Base-by-base conservation (phyloP, 2,113 vertebrate species). In the Dascyllus trimaculatus region DNA sequence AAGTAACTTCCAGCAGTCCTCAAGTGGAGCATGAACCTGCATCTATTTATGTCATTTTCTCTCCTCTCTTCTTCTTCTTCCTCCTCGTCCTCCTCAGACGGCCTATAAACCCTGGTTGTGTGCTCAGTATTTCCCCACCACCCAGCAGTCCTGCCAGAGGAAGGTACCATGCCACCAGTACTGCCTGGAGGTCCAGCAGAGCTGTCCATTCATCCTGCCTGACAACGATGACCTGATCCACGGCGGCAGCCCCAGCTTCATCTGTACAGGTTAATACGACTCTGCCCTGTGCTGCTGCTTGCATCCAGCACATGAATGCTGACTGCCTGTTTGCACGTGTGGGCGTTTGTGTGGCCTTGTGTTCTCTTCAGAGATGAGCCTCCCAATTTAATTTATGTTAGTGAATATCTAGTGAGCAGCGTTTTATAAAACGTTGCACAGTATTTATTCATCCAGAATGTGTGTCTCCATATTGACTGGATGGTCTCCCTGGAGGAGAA, bases 61-160 rank as follows among this genome's bases (percentile, higher is more conserved):
- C 48, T 48, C 51, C 21, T 60, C n/a, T 61, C 2, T 7, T 51
- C 17, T 19, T 76, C 66, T 71, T 71, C 70, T 56, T 53, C 57
- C 43, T 78, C 83, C 53, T 57, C 60, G 70, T 79, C 84, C 76
- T 89, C 66, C 65, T 75, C 93, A 99, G 98, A 95, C 93, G 92
- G 98, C 97, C 95, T 99, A 99, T 91, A 99, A 99, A 94, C 97
- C 97, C 94, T 99, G 98, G 98, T 95, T 99, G 86, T 99, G 98
- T 93, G 97, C 97, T 93, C 97, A 99, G 95, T 98, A 97, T 91
- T 99, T 99, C 96, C 97, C 97, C 93, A 97, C 95, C 87, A 95
- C 96, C 82, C 96, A 97, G 95, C 96, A 94, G 91, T 96, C 97
- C 87, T 99, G 98, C 95, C 96, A 93, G 93, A 96, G 94, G 95